Percentiles rank a stretch among this genome's conserved stretches.
phyloP scores from a whole-genome alignment of 2,113 vertebrate species.

The Melanostigma gelatinosum region DNA sequence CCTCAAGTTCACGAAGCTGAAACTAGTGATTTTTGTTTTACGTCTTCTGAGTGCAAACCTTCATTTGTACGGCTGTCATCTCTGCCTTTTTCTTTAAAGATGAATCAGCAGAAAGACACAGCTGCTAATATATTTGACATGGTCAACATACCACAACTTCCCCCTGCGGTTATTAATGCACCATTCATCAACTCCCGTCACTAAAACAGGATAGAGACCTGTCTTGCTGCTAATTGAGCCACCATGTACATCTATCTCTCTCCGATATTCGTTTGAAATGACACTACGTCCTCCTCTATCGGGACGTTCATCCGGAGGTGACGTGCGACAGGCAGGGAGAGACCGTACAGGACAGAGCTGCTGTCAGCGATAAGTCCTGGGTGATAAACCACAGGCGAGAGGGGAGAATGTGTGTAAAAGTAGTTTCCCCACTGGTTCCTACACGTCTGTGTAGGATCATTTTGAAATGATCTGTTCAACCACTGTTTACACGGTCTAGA shows the following conservation, averaged over 20 bases:
- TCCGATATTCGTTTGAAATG: slow-evolving; percentile 15
- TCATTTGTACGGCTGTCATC: slow-evolving; percentile 5
- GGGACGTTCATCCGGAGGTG: slow-evolving; percentile 13
- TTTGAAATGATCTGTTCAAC: not conserved
- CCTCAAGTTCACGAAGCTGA: not conserved
- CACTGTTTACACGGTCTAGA: not conserved
- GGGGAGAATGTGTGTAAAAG: slow-evolving; percentile 23
- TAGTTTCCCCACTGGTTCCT: slow-evolving; percentile 45
- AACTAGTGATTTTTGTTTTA: not conserved
- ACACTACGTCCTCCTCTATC: slow-evolving; percentile 20
- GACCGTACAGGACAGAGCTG: slow-evolving; percentile 27
- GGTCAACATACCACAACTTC: slow-evolving; percentile 32
- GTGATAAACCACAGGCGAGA: slow-evolving; percentile 40
- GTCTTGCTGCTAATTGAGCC: slow-evolving; percentile 28
- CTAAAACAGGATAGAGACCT: slow-evolving; percentile 27
- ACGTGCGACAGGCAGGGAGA: slow-evolving; percentile 20
- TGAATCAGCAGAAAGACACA: slow-evolving; percentile 24
- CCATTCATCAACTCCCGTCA: slow-evolving; percentile 50
- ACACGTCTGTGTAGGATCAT: slow-evolving; percentile 14
- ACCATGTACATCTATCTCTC: slow-evolving; percentile 12
- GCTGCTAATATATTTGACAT: slow-evolving; percentile 29
- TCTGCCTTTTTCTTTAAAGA: slow-evolving; percentile 7
- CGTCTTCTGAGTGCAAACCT: slow-evolving; percentile 1
- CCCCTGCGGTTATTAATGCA: slow-evolving; percentile 36
- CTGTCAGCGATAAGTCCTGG: slow-evolving; percentile 36